Evolutionary conservation across 1,140 invertebrate genomes (phyloP).

Genomic region (Trachymyrmex cornetzi): DNA sequence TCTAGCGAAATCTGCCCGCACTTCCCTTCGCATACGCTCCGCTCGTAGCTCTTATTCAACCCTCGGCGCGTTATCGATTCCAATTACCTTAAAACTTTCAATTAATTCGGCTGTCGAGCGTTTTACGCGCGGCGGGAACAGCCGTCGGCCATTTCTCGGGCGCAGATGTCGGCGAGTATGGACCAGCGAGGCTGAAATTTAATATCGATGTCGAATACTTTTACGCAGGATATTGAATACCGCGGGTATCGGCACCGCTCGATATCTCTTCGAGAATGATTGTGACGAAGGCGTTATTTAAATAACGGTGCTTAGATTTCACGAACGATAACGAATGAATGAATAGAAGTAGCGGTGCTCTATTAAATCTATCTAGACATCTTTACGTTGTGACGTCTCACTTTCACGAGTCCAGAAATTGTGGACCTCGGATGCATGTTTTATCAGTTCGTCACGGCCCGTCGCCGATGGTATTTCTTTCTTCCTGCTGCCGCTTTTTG

Average conservation of each 20-base stretch:
- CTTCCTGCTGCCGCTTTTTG: slow-evolving; percentile 61
- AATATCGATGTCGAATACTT: slow-evolving; percentile 52
- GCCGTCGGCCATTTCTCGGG: slow-evolving; percentile 69
- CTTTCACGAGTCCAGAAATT: slow-evolving; percentile 49
- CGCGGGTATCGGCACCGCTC: neutral
- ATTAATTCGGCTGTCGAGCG: slow-evolving; percentile 83
- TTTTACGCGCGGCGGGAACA: slow-evolving; percentile 65
- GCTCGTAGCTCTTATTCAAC: slow-evolving; percentile 70
- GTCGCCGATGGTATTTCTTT: slow-evolving; percentile 82
- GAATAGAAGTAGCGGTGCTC: neutral
- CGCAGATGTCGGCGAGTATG: slow-evolving; percentile 69
- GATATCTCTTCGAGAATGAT: neutral
- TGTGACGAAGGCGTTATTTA: neutral
- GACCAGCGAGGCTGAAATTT: slow-evolving; percentile 62
- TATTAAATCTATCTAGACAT: neutral
- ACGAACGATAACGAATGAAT: neutral
- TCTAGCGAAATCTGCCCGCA: neutral
- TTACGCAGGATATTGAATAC: neutral
- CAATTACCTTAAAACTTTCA: slow-evolving; percentile 84
- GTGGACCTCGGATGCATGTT: slow-evolving; percentile 63
- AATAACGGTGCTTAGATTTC: neutral
- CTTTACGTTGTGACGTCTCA: slow-evolving; percentile 9
- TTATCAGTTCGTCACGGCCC: slow-evolving; percentile 84
- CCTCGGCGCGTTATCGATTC: slow-evolving; percentile 79
- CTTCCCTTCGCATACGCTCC: slow-evolving; percentile 23